Evolutionary conservation across 2,888 invertebrate species (phyloP), one percentile per base, ranked within the genome.

Genomic region (Hyalella azteca): DNA sequence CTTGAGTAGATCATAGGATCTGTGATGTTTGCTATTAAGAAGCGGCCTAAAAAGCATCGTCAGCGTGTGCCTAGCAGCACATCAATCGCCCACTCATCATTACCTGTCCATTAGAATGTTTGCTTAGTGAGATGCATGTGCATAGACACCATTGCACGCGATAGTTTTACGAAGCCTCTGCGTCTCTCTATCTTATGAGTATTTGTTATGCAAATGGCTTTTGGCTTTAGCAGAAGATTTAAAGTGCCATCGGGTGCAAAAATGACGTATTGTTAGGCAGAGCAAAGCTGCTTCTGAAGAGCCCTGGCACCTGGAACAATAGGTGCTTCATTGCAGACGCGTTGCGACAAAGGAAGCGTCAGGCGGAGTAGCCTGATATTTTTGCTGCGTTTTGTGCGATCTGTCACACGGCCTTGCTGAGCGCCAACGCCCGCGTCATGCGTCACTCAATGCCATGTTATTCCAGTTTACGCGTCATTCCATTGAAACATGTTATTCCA

Each of bases 171-270:
- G 66, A 66, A n/a, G 36, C 36, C 36, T 66, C 66, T 36, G 32
- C 36, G 66, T 9, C 66, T 36, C 22, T 36, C 66, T 36, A 66
- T 36, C 36, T 66, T 66, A 66, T 66, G 66, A 66, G 36, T 66
- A 66, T 66, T 66, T 66, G 66, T 66, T 66, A 66, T 66, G 66
- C 66, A 66, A 66, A 66, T 66, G 29, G 66, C 66, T n/a, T n/a
- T n/a, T 5, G 66, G 39, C 36, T 66, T 66, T 66, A 66, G 66
- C 66, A 66, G 66, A 32, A 66, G 66, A 66, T 66, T 66, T 66
- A 66, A 36, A 66, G 36, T 39, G 66, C 66, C 66, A 66, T 66
- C 39, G 66, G 66, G 66, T 36, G 66, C 66, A 66, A 66, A 66
- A 66, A 66, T 66, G 66, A 66, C 66, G 32, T 66, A 66, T 66